phyloP scores from a whole-genome alignment of 2,797 vertebrate genomes.

The Heteromormyrus szaboi region DNA sequence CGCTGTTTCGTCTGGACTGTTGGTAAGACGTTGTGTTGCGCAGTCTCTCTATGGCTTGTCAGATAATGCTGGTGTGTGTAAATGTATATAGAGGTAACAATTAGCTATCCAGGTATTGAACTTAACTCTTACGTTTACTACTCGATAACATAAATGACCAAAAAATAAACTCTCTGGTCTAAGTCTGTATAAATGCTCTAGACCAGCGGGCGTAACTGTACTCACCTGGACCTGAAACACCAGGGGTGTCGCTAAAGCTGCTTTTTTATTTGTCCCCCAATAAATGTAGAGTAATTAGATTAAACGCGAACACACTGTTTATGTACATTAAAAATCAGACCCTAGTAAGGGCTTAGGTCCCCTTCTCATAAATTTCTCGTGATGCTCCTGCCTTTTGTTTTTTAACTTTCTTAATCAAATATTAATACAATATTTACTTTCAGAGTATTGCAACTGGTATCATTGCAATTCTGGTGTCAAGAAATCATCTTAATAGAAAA shows the following conservation, averaged over 20 bases:
- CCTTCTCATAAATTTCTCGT: background rate
- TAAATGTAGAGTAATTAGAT: background rate
- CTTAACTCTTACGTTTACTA: background rate
- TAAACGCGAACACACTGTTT: background rate
- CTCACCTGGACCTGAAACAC: background rate
- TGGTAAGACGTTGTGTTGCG: constrained; percentile 62
- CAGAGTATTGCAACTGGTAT: constrained; percentile 83
- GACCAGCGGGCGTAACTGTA: background rate
- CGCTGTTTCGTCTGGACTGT: constrained; percentile 78
- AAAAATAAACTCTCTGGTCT: background rate
- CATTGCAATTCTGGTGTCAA: constrained; percentile 78
- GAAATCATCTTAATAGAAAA: constrained; percentile 59
- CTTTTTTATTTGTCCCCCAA: background rate
- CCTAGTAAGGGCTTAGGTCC: background rate
- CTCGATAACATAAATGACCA: background rate
- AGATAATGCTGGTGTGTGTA: background rate
- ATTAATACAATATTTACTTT: constrained; percentile 25
- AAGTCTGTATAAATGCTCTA: background rate
- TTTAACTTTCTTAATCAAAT: background rate
- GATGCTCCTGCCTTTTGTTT: background rate
- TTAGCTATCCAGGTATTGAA: background rate
- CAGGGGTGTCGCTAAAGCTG: background rate
- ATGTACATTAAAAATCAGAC: background rate
- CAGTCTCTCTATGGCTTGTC: background rate
- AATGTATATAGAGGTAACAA: background rate